Base-by-base conservation (phyloP, 2,888 invertebrate species). In the Zaprionus bogoriensis region DNA sequence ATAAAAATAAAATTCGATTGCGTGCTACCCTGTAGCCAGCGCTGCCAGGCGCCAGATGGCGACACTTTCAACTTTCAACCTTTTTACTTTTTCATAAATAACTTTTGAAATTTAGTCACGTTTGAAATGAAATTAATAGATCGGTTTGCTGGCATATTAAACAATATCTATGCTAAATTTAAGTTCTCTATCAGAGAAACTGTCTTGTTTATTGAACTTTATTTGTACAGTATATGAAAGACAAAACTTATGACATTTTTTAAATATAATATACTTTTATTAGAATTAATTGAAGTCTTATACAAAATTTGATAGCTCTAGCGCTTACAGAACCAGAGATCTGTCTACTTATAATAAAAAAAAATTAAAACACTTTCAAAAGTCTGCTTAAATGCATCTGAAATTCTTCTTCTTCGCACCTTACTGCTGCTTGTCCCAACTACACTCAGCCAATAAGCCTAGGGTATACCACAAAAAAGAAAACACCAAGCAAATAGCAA, bases 401-500 rank as follows among this genome's bases (percentile, higher is more conserved):
- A n/a, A n/a, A n/a, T n/a, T n/a, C n/a, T n/a, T n/a, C n/a, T n/a
- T n/a, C n/a, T n/a, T n/a, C n/a, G 7, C 14, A 3, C 7, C 3
- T 17, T 6, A 9, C 7, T 17, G 2, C 32, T 2, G 6, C 6
- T 2, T 2, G 2, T 4, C n/a, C 12, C 2, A 10, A 2, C 4
- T 2, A 10, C n/a, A 10, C 10, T 4, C 10, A 3, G 1, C 4
- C 14, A 36, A 32, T 36, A 17, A 17, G 14, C 22, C 45, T 10
- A 41, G 41, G 41, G 41, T 41, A 20, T 22, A 53, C 19, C 23
- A 39, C 22, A 36, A 28, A 28, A 41, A 42, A 62, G 60, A 30
- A 47, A 28, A 51, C 48, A 45, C 39, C 57, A 53, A 64, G 52
- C 39, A 51, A 44, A 38, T 54, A 45, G 10, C 25, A 59, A 62